Percentiles rank a stretch among this genome's conserved stretches.
Evolutionary conservation across 2,797 vertebrate genomes (phyloP).

Genomic region (Vipera ursinii): DNA sequence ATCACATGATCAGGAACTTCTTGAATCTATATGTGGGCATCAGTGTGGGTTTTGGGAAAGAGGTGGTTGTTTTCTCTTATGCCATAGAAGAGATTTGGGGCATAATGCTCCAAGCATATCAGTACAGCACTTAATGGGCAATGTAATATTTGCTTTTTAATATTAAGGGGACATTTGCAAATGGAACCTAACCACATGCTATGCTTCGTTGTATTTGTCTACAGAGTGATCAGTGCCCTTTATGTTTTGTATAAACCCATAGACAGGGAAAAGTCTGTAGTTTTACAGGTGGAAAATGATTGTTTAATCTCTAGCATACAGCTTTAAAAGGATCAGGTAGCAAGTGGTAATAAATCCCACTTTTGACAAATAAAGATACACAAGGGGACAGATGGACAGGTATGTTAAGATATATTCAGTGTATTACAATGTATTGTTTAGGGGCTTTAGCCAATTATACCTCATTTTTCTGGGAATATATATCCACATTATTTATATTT

Average conservation of each 20-base stretch:
- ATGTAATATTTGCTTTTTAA: not conserved
- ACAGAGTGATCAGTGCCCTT: not conserved
- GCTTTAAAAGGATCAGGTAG: not conserved
- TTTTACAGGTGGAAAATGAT: not conserved
- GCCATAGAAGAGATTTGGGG: not conserved
- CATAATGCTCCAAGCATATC: not conserved
- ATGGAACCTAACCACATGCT: not conserved
- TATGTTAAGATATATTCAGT: not conserved
- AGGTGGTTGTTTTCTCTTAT: not conserved
- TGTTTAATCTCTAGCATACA: not conserved
- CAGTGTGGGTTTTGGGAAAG: not conserved
- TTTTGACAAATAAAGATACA: not conserved
- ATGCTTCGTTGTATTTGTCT: not conserved
- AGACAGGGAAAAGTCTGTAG: not conserved
- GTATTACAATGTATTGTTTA: not conserved
- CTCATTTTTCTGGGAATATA: not conserved
- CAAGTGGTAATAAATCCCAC: not conserved
- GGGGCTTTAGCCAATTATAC: not conserved
- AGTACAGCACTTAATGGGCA: not conserved
- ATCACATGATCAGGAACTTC: not conserved
- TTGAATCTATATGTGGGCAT: not conserved
- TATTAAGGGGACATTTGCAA: not conserved
- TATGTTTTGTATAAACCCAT: not conserved
- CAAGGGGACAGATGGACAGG: not conserved
- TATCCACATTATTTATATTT: not conserved